Conservation (phyloP, 92 coral and sea anemone species). For the Ricordea florida region DNA sequence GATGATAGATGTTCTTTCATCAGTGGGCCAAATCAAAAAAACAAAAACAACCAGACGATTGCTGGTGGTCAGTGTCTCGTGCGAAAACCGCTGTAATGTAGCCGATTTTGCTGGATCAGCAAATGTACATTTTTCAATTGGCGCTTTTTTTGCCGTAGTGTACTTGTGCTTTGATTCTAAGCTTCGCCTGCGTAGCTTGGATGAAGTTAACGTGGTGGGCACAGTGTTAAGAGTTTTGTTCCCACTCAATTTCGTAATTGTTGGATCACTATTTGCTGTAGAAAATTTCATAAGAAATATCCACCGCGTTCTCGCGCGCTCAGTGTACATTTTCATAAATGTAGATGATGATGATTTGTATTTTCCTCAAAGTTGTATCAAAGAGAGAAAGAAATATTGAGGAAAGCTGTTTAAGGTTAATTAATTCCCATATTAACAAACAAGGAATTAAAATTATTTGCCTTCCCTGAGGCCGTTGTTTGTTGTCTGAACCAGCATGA, state of each 20-base stretch:
- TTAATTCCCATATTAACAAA: constrained; percentile 45
- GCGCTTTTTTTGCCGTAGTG: background rate
- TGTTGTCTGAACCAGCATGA: no score
- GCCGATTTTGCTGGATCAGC: constrained; percentile 8
- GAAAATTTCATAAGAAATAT: constrained; percentile 10
- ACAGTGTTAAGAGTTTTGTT: no score
- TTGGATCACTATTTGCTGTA: constrained; percentile 17
- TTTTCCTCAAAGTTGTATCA: constrained; percentile 51
- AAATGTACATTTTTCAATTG: background rate
- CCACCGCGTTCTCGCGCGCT: constrained; percentile 2
- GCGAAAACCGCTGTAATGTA: no score
- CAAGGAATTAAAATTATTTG: constrained; percentile 70
- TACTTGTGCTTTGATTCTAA: background rate
- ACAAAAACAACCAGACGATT: no score
- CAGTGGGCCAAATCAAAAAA: no score
- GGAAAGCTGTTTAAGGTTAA: constrained; percentile 41
- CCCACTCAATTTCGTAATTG: no score
- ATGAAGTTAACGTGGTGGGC: no score
- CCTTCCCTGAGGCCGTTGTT: no score
- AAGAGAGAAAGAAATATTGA: constrained; percentile 19
- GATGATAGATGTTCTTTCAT: no score
- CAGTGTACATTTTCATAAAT: constrained; percentile 72
- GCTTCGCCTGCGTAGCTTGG: no score
- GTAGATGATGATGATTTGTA: constrained; percentile 72
- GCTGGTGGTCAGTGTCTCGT: no score